A percentile compares a stretch with the other conserved stretches of the same genome.
phyloP scores from a whole-genome alignment of 35 echinoderm and acorn worm genomes.

The Apostichopus japonicus region DNA sequence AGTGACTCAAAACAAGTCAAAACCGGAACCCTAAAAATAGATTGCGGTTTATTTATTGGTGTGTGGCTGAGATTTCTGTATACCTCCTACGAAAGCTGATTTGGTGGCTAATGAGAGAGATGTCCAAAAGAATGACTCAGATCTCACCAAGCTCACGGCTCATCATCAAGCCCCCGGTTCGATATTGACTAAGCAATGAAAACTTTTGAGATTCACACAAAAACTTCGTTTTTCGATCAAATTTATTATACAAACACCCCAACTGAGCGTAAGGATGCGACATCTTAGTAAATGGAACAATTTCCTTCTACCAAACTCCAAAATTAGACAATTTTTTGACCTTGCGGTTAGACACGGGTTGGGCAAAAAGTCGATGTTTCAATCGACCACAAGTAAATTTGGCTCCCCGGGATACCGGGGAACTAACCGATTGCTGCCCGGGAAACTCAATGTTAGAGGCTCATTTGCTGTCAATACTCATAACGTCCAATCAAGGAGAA shows the following conservation, averaged over 20 bases:
- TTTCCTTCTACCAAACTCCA: slow-evolving; percentile 38
- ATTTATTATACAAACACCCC: slow-evolving; percentile 46
- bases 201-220: slow-evolving; percentile 14
- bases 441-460: slow-evolving; percentile 33
- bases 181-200: slow-evolving; percentile 11
- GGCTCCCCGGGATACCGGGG: slow-evolving; percentile 31
- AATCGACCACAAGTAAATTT: slow-evolving; percentile 44
- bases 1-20: slow-evolving; percentile 1
- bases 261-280: slow-evolving; percentile 34
- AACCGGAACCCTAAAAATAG: slow-evolving; percentile 12
- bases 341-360: slow-evolving; percentile 51
- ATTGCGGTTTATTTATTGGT: neutral
- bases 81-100: neutral
- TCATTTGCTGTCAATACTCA: slow-evolving; percentile 41
- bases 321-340: slow-evolving; percentile 56
- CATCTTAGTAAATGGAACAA: slow-evolving; percentile 30
- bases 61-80: neutral
- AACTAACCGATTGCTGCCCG: slow-evolving; percentile 27
- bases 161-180: neutral
- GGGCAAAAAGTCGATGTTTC: slow-evolving; percentile 30
- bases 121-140: slow-evolving; percentile 16
- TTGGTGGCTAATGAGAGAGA: neutral
- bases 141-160: slow-evolving; percentile 21
- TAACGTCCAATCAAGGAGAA: slow-evolving; percentile 39
- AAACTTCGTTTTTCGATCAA: slow-evolving; percentile 38